Base-by-base conservation (phyloP, 2,888 invertebrate species). In the Andrena minutula region DNA sequence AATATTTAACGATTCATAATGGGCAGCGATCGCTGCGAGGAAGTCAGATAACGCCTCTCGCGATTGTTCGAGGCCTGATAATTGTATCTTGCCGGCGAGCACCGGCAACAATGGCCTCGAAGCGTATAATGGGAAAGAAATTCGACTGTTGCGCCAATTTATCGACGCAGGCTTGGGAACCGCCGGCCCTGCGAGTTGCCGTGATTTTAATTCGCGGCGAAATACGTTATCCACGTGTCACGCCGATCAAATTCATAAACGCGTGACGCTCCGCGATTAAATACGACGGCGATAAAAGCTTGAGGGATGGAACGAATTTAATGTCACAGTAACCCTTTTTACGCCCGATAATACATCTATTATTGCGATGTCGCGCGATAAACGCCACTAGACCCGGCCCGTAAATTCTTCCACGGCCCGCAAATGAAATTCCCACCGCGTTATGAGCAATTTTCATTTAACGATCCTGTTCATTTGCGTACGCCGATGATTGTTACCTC, bases 1-100 rank as follows among this genome's bases (percentile, higher is more conserved):
- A 75, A 82, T 82, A 82, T 82, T 82, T 75, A 69, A 81, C 72
- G 7, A 32, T 61, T 16, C 58, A 61, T 49, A 75, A 80, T 47
- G 71, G n/a, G 8, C n/a, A 6, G 16, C 28, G 10, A 75, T 47
- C 56, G 47, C 12, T 12, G 5, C 2, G 58, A 47, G 47, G 58
- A 12, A 20, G n/a, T 16, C 12, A 10, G 63, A 41, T 41, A 16
- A 23, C 10, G 16, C 20, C 20, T 12, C 23, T 32, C 1, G n/a
- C 64, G 60, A 32, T 73, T 30, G 23, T 72, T 73, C 64, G 30
- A 8, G 6, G 7, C 2, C 66, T 35, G 35, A 71, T 78, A 74
- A 71, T 73, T 61, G 51, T 72, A 64, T 63, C 72, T 64, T 35
- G 77, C 20, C 26, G 12, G 10, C 32, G 56, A n/a, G 1, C 28